phyloP scores from a whole-genome alignment of 2,797 vertebrate genomes.

The Sebastes goodei region DNA sequence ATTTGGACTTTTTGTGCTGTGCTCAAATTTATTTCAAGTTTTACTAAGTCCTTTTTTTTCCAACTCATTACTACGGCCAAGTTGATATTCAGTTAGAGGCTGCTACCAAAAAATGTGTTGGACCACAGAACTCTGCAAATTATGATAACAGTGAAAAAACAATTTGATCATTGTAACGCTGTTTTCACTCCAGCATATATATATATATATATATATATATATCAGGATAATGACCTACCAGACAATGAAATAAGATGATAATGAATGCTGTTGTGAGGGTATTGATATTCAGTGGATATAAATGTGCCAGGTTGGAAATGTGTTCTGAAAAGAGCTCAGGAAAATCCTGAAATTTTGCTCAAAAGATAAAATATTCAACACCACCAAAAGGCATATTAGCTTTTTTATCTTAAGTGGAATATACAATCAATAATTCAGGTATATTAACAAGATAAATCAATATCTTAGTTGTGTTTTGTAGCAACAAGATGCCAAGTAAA shows the following conservation, averaged over 20 bases:
- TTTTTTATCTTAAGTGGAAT: not conserved
- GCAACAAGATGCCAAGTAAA: not conserved
- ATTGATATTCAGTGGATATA: not conserved
- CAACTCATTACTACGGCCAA: not conserved
- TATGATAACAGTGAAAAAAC: constrained; percentile 18
- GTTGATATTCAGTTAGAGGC: not conserved
- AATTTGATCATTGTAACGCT: not conserved
- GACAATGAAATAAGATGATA: constrained; percentile 2
- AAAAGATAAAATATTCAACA: not conserved
- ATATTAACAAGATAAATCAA: not conserved
- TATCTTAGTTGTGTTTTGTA: not conserved
- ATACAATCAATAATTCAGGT: not conserved
- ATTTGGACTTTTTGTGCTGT: constrained; percentile 22
- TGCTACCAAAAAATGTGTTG: not conserved
- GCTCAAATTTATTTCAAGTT: constrained; percentile 7
- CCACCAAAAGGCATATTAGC: not conserved
- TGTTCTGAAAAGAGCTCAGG: not conserved
- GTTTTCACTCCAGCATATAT: not conserved
- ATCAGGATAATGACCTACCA: not conserved
- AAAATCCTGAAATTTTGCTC: not conserved
- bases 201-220: not conserved
- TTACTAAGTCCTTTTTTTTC: not conserved
- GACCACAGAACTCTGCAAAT: constrained; percentile 24
- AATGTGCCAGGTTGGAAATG: not conserved
- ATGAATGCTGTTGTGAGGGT: not conserved